Conservation (phyloP, 2,888 invertebrate species). For the Megastigmus dorsalis region DNA sequence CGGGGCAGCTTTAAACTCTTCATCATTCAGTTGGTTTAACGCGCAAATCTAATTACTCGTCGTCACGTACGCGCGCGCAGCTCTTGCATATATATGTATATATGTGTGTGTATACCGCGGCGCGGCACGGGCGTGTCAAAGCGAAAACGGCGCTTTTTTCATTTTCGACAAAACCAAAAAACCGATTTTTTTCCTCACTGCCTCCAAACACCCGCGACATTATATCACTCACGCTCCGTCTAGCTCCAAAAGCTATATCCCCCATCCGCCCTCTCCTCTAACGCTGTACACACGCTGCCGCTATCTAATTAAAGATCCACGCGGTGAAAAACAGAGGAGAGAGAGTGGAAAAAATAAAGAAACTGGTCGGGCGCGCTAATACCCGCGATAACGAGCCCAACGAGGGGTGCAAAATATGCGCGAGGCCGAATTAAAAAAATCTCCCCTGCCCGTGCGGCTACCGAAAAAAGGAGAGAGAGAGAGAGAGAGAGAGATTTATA, state of each 20-base stretch:
- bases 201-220: background rate
- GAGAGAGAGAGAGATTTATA: conserved; percentile 14
- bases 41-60: conserved; percentile 39
- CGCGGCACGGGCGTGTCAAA: too few species aligned
- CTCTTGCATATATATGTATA: too few species aligned
- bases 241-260: background rate
- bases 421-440: conserved; percentile 47
- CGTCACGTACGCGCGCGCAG: background rate
- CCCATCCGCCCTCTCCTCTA: too few species aligned
- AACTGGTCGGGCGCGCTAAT: conserved; percentile 14
- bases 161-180: background rate
- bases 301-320: conserved; percentile 48
- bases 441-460: conserved; percentile 5
- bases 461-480: background rate
- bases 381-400: conserved; percentile 40
- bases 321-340: background rate
- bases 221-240: background rate
- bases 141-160: too few species aligned
- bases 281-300: background rate
- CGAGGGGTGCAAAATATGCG: conserved; percentile 12
- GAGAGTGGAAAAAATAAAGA: background rate
- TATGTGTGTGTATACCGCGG: too few species aligned
- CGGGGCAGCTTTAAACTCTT: conserved; percentile 30
- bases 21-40: conserved; percentile 36
- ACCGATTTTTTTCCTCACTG: conserved; percentile 7